Evolutionary conservation across 2,113 vertebrate species (phyloP).

Genomic region (Nothoprocta perdicaria): DNA sequence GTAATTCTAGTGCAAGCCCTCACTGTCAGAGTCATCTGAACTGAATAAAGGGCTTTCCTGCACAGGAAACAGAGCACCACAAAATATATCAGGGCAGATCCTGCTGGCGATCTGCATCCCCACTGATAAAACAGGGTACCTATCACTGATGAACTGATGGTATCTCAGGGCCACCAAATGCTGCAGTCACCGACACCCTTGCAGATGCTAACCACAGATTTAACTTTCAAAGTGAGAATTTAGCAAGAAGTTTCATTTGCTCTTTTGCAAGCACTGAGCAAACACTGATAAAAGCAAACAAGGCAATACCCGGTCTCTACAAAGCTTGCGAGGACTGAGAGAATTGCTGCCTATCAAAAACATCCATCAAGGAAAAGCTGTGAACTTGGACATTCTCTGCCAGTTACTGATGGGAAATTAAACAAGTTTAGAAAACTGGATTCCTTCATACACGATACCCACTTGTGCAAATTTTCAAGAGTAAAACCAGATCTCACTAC

Average conservation of each 20-base stretch:
- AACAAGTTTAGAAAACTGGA: not conserved
- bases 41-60: not conserved
- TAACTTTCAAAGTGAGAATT: not conserved
- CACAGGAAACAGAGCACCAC: not conserved
- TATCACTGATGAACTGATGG: accelerated
- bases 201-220: not conserved
- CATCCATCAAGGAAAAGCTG: not conserved
- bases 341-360: not conserved
- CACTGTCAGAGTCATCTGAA: not conserved
- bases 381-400: not conserved
- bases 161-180: not conserved
- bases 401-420: not conserved
- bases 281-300: not conserved
- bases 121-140: not conserved
- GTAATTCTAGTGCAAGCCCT: not conserved
- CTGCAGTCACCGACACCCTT: not conserved
- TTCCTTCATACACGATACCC: not conserved
- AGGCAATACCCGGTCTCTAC: not conserved
- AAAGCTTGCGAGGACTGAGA: not conserved
- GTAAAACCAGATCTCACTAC: not conserved
- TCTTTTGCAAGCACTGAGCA: not conserved
- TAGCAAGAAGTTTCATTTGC: accelerated
- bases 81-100: not conserved
- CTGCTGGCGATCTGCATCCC: not conserved
- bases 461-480: not conserved